Conservation (phyloP, 2,888 invertebrate species). For the Drosophila buzzatii region DNA sequence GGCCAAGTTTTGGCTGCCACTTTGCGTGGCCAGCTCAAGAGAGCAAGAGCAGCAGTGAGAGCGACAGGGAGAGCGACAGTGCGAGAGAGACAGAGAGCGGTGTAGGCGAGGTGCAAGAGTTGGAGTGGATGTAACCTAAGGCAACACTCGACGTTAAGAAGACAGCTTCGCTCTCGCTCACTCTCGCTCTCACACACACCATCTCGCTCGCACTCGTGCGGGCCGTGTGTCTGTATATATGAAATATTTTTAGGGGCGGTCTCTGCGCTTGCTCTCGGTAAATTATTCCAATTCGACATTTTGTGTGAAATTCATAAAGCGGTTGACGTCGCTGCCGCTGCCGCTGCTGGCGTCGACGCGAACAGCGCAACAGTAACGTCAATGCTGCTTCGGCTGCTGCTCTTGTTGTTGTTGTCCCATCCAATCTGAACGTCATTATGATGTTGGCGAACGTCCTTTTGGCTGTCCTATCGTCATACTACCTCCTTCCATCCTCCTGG, state of each 20-base stretch:
- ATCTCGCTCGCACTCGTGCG: conserved; percentile 16
- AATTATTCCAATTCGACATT: conserved; percentile 84
- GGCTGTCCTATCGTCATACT: conserved; percentile 45
- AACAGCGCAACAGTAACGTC: conserved; percentile 49
- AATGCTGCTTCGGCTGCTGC: conserved; percentile 20
- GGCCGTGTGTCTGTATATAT: conserved; percentile 51
- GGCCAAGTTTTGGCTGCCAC: conserved; percentile 72
- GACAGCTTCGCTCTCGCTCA: conserved; percentile 19
- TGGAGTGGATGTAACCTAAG: conserved; percentile 38
- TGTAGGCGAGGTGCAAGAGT: conserved; percentile 2
- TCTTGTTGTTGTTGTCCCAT: conserved; percentile 34
- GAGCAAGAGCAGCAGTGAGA: neutral
- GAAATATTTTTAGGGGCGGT: conserved; percentile 85
- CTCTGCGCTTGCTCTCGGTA: conserved; percentile 61
- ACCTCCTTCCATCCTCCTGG: neutral
- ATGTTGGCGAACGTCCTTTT: conserved; percentile 69
- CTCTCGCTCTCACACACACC: neutral
- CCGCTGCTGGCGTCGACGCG: conserved; percentile 22
- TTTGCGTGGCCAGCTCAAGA: conserved; percentile 39
- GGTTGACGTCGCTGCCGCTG: conserved; percentile 50
- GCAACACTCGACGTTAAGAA: conserved; percentile 42
- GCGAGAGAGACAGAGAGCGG: conserved; percentile 1
- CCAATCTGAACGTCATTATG: conserved; percentile 74
- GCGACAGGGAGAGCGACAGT: neutral
- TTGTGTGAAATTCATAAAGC: conserved; percentile 81